Evolutionary conservation across 2,888 invertebrate species (phyloP).

Genomic region (Epinotia demarniana): DNA sequence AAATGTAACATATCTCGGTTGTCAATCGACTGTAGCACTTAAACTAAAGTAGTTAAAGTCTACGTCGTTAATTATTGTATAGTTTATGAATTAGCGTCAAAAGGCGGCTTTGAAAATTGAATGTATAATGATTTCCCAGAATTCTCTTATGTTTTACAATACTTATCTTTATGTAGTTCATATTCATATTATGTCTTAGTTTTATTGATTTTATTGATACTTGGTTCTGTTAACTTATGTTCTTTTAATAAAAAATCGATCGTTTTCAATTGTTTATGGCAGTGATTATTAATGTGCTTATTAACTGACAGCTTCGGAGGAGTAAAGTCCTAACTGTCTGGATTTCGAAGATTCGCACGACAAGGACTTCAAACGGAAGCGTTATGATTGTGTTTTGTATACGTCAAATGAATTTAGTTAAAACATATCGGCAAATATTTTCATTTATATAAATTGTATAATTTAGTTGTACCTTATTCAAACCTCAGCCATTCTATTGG

Average conservation of each 20-base stretch:
- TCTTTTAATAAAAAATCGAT: constrained; percentile 51
- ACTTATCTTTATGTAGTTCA: constrained; percentile 49
- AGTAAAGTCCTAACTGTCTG: constrained; percentile 2
- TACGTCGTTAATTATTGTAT: not conserved
- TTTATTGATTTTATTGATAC: constrained; percentile 50
- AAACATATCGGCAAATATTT: not conserved
- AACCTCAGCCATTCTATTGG: not conserved
- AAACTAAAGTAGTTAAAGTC: not conserved
- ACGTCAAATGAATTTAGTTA: not conserved
- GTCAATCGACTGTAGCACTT: constrained; percentile 12
- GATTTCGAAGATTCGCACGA: not conserved
- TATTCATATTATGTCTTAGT: constrained; percentile 46
- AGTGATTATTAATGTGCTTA: constrained; percentile 48
- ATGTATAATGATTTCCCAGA: constrained; percentile 51
- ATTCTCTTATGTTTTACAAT: constrained; percentile 48
- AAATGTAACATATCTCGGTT: constrained; percentile 2
- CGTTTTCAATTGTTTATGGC: constrained; percentile 47
- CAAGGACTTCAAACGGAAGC: constrained; percentile 28
- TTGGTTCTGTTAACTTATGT: constrained; percentile 49
- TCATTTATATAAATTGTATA: not conserved
- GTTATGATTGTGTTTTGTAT: constrained; percentile 16
- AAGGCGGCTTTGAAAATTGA: constrained; percentile 45
- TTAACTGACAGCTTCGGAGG: constrained; percentile 43
- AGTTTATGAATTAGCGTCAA: constrained; percentile 23
- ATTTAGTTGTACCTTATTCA: not conserved